Evolutionary conservation across 1,140 invertebrate genomes (phyloP), one percentile per base, ranked within the genome.

Genomic region (Drosophila tani): DNA sequence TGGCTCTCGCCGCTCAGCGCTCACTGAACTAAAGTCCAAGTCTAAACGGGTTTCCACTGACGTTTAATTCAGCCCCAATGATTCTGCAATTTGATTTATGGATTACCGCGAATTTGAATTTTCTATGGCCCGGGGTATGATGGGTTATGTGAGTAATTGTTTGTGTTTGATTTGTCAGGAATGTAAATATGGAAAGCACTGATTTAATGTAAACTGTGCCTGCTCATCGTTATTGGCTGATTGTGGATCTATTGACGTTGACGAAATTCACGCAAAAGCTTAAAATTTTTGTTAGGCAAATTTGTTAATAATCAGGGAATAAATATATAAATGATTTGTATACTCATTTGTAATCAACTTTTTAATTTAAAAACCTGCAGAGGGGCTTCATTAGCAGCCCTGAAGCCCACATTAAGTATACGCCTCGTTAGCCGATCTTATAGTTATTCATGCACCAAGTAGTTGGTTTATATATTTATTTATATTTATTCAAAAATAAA

Each of bases 1-100:
- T 38, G 38, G 51, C 43, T 58, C 24, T 49, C 29, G 12, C 35
- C 41, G n/a, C 59, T 40, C 49, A 45, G 45, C 41, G n/a, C 35
- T 35, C 2, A 9, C 29, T 4, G 14, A 43, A 40, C 47, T 15
- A 71, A 73, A 71, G 51, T 71, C 69, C 45, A 71, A 71, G 35
- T 70, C 69, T 73, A 59, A 73, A 73, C 68, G 67, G 67, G 66
- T 73, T 71, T 57, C 63, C 50, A 46, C 66, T 71, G 51, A 73
- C 69, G 53, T 73, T 71, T 71, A 59, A 73, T 73, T 71, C 69
- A 73, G 65, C 63, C 35, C 38, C 29, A 70, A 68, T 68, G 67
- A 70, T 55, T 70, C 40, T 70, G 67, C 63, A 70, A 55, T 70
- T 68, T 70, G 67, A 70, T 67, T 70, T 70, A 70, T 70, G 63